Conservation (phyloP, 2,113 vertebrate species). For the Peromyscus leucopus region DNA sequence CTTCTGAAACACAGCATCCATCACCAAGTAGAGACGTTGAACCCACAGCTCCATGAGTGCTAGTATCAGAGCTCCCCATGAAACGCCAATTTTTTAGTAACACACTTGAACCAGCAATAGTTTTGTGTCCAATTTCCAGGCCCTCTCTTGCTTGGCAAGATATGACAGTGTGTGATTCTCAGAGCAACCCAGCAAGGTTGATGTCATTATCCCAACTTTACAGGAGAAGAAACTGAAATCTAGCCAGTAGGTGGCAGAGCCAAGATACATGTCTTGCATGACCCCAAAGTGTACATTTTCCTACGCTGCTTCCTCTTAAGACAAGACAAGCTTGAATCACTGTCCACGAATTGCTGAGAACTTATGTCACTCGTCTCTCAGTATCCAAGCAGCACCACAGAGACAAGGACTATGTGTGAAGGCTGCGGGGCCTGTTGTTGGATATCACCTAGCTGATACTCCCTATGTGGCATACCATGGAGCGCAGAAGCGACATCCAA, state of each 20-base stretch:
- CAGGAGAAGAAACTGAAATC: background rate
- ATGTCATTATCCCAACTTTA: slow-evolving; percentile 8
- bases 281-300: background rate
- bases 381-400: background rate
- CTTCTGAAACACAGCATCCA: background rate
- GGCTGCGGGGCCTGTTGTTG: background rate
- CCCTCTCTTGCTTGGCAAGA: background rate
- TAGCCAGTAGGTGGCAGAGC: background rate
- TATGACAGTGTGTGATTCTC: background rate
- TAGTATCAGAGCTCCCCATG: background rate
- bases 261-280: background rate
- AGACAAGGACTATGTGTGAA: background rate
- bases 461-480: background rate
- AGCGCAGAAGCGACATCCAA: background rate
- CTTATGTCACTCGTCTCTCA: background rate
- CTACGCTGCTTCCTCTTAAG: background rate
- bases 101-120: background rate
- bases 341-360: background rate
- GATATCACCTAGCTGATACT: background rate
- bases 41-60: background rate
- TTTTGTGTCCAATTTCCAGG: background rate
- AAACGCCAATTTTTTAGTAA: background rate
- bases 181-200: background rate
- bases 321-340: background rate
- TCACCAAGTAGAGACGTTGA: background rate